Evolutionary conservation across 2,113 vertebrate genomes (phyloP), one percentile per base, ranked within the genome.

Genomic region (Coturnix japonica): DNA sequence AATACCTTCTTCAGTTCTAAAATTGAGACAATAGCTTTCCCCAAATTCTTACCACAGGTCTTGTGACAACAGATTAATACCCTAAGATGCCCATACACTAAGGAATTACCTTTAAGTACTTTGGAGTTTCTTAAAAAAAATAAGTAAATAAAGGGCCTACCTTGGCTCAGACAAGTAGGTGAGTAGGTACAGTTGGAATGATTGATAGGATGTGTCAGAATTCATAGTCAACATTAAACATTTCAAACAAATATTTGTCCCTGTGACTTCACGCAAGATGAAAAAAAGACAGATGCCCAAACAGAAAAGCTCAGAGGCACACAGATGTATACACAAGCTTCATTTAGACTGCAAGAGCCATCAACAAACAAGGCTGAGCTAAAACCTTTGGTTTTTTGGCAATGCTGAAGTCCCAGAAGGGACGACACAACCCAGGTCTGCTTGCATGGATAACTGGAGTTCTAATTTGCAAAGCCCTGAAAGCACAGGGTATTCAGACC

Each of bases 201-300:
- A 88, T 30, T 13, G 21, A 59, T 8, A 83, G 33, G 11, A 59
- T 6, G 2, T 0, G 0, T 30, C 33, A 80, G 33, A 80, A 74
- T 46, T 13, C 2, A 1, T 67, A 88, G 49, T 31, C 46, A 67
- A 83, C 13, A 49, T 10, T 41, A 59, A 91, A 67, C 14, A 25
- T 1, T 61, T 85, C 11, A 54, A 91, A 46, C 6, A 73, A 79
- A 51, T 63, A 49, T 30, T 88, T 81, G 63, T 43, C 18, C 28
- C 28, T 49, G 15, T 57, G 56, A 51, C 10, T 85, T 90, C 28
- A 43, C 14, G 4, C 12, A 46, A 80, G 28, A 66, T 9, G 12
- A 13, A 65, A 51, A 94, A 89, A 63, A 28, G 11, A 25, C 17
- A 85, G 22, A 46, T 74, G 9, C 6, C 16, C 17, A 80, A 7